Percentiles rank a stretch among this genome's conserved stretches.
Conservation (phyloP, 92 coral and sea anemone genomes). For the Parazoanthus atlanticus region DNA sequence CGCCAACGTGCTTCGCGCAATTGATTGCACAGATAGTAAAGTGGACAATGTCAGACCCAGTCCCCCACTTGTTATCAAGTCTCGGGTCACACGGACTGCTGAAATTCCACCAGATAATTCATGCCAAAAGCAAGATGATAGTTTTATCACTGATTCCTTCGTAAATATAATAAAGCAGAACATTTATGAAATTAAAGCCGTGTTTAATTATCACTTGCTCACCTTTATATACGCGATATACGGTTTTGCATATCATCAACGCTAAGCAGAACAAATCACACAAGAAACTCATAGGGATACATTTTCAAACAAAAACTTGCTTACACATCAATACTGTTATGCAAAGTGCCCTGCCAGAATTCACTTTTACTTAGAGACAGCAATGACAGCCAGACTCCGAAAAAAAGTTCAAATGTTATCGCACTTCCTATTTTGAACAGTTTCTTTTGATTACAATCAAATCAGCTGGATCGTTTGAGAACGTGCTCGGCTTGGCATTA, state of each 20-base stretch:
- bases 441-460: slow-evolving; percentile 9
- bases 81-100: neutral
- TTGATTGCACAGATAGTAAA: slow-evolving; percentile 11
- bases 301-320: neutral
- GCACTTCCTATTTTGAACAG: neutral
- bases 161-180: slow-evolving; percentile 14
- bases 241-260: neutral
- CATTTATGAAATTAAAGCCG: slow-evolving; percentile 23
- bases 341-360: neutral
- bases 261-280: neutral
- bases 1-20: slow-evolving; percentile 22
- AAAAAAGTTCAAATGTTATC: slow-evolving; percentile 18
- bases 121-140: slow-evolving; percentile 7
- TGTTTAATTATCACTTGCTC: slow-evolving; percentile 17
- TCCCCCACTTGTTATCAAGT: neutral
- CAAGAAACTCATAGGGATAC: neutral
- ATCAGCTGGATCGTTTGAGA: neutral
- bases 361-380: neutral
- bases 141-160: slow-evolving; percentile 35
- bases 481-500: neutral
- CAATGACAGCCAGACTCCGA: neutral
- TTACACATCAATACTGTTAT: neutral
- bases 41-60: neutral
- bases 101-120: slow-evolving; percentile 9
- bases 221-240: neutral